These are phyloP conservation scores for Diadegma fenestrale DNA, from an alignment of 2,888 invertebrate species.

Conservation along the genomic window DNA sequence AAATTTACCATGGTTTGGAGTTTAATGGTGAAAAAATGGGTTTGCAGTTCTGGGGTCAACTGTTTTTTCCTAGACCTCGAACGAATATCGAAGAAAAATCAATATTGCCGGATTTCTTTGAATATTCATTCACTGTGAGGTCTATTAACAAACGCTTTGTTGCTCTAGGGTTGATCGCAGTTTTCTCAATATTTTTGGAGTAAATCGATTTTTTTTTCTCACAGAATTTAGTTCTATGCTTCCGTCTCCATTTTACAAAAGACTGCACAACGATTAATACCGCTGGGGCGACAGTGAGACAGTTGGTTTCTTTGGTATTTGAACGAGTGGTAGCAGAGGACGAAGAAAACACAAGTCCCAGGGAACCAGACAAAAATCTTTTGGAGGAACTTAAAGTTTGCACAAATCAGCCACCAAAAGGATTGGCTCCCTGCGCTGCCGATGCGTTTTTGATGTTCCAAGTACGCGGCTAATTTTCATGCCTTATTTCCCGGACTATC, in stretches of 20 bases:
- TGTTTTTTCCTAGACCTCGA: too few relatives aligned
- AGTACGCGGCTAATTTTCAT: conserved; percentile 85
- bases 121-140: too few relatives aligned
- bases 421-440: conserved; percentile 94
- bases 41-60: too few relatives aligned
- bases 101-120: too few relatives aligned
- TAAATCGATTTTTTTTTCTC: conserved; percentile 73
- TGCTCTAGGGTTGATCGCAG: too few relatives aligned
- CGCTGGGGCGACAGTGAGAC: conserved; percentile 98
- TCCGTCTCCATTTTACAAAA: conserved; percentile 97
- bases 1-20: too few relatives aligned
- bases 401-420: conserved; percentile 92
- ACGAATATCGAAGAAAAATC: too few relatives aligned
- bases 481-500: background rate
- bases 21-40: too few relatives aligned
- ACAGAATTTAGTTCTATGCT: conserved; percentile 97
- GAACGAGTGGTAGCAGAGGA: conserved; percentile 93
- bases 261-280: conserved; percentile 98
- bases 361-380: conserved; percentile 86
- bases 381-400: conserved; percentile 92
- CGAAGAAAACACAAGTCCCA: conserved; percentile 85
- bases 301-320: conserved; percentile 96
- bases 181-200: background rate
- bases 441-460: conserved; percentile 98
- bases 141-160: too few relatives aligned